Conservation (phyloP, 2,888 invertebrate species). For the Stenoptilia bipunctidactyla region DNA sequence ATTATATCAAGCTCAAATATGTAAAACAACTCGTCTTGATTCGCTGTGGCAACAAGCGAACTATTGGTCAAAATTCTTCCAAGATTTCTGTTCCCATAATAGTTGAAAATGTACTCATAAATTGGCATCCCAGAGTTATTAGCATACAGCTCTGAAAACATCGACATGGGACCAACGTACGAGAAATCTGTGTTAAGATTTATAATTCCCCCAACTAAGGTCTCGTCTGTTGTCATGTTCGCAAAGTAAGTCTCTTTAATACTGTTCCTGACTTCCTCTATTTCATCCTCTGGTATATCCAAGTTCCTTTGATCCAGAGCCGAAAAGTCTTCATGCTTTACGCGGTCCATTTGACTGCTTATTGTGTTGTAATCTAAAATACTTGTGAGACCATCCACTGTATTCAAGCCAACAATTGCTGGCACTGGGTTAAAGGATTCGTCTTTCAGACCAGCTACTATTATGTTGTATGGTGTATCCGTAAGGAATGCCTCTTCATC, state of each 20-base stretch:
- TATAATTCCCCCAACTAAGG: slow-evolving; percentile 46
- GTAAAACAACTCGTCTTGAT: slow-evolving; percentile 51
- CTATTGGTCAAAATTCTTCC: slow-evolving; percentile 50
- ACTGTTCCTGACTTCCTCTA: slow-evolving; percentile 31
- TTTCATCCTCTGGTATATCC: slow-evolving; percentile 28
- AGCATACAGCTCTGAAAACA: slow-evolving; percentile 43
- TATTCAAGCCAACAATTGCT: slow-evolving; percentile 63
- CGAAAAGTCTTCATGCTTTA: slow-evolving; percentile 43
- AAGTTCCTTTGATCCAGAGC: slow-evolving; percentile 41
- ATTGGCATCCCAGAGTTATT: slow-evolving; percentile 35
- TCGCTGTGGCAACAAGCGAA: slow-evolving; percentile 42
- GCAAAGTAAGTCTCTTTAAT: slow-evolving; percentile 48
- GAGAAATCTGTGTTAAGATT: slow-evolving; percentile 54
- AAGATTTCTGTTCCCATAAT: slow-evolving; percentile 49
- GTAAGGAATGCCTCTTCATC: slow-evolving; percentile 49
- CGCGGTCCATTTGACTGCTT: slow-evolving; percentile 46
- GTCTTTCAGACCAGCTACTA: slow-evolving; percentile 28
- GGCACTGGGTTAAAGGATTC: slow-evolving; percentile 49
- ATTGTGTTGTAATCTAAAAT: slow-evolving; percentile 50
- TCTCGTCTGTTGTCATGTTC: slow-evolving; percentile 40
- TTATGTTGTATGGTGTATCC: slow-evolving; percentile 52
- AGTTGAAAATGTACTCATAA: slow-evolving; percentile 47
- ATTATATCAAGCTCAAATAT: slow-evolving; percentile 50
- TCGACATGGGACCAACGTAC: slow-evolving; percentile 47
- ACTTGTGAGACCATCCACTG: slow-evolving; percentile 64